Base-by-base conservation (phyloP, 2,888 invertebrate genomes). In the Allacma fusca region DNA sequence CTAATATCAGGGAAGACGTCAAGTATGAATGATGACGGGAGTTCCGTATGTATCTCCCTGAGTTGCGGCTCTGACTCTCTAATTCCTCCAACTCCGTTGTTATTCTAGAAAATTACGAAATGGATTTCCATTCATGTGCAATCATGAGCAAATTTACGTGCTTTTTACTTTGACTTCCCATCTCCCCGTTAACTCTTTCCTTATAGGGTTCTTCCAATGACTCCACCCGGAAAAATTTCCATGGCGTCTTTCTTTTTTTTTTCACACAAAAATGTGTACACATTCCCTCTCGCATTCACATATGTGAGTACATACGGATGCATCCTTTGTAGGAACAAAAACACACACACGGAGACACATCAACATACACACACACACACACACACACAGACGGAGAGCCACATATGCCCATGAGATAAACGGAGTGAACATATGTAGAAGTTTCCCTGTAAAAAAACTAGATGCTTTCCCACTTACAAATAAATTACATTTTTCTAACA, bases 51-150 rank as follows among this genome's bases (percentile, higher is more conserved):
- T 23, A 7, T 1, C 1, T 50, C 5, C 40, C 4, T 12, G n/a
- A n/a, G 34, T 67, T 34, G 28, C 13, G 43, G 67, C 16, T 67
- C 34, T 34, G 5, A 7, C 24, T 68, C 40, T 68, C 28, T 68
- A 62, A 62, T 62, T 62, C 62, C 24, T 19, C 62, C 23, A 23
- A 62, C 24, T 24, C 62, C 16, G 5, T 62, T 62, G n/a, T 62
- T 62, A 24, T 62, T 57, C 24, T 71, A 57, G 71, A 71, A 71
- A 71, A 71, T 71, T 71, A 71, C 29, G 19, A 26, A 29, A 23
- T 29, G 57, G 28, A 71, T 71, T 71, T 71, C 71, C 24, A 71
- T 71, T 71, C 71, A 71, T 71, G 71, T 71, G 71, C 71, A 44
- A 57, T 71, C 28, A 44, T 24, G 71, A 44, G 71, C 50, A 71